Conservation (phyloP, 2,888 invertebrate genomes). For the Operophtera brumata region DNA sequence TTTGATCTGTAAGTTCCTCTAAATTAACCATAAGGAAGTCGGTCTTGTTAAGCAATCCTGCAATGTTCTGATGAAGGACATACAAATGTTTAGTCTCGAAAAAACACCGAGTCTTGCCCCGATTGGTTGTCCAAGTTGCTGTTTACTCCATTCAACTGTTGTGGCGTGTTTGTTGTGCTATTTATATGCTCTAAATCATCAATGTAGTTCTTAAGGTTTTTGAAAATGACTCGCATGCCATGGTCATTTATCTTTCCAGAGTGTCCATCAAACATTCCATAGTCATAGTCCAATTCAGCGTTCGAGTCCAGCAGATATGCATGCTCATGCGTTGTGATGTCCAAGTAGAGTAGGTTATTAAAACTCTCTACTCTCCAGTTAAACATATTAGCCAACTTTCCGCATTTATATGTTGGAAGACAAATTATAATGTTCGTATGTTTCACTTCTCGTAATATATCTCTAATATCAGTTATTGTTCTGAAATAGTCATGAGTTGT, state of each 20-base stretch:
- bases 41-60: background rate
- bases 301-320: conserved; percentile 14
- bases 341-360: no score
- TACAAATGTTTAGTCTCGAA: conserved; percentile 1
- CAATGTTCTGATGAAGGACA: conserved; percentile 5
- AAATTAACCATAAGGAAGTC: background rate
- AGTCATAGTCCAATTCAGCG: no score
- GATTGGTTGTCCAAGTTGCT: no score
- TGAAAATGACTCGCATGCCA: background rate
- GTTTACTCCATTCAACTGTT: no score
- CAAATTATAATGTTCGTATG: conserved; percentile 4
- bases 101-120: background rate
- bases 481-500: background rate
- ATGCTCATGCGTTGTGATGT: conserved; percentile 6
- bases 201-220: background rate
- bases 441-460: background rate
- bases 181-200: no score
- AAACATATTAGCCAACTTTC: background rate
- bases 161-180: no score
- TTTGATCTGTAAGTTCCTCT: background rate
- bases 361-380: no score
- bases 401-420: conserved; percentile 12
- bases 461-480: background rate
- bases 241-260: background rate
- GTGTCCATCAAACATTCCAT: background rate